phyloP scores from a whole-genome alignment of 2,797 vertebrate species.

The Mallotus villosus region DNA sequence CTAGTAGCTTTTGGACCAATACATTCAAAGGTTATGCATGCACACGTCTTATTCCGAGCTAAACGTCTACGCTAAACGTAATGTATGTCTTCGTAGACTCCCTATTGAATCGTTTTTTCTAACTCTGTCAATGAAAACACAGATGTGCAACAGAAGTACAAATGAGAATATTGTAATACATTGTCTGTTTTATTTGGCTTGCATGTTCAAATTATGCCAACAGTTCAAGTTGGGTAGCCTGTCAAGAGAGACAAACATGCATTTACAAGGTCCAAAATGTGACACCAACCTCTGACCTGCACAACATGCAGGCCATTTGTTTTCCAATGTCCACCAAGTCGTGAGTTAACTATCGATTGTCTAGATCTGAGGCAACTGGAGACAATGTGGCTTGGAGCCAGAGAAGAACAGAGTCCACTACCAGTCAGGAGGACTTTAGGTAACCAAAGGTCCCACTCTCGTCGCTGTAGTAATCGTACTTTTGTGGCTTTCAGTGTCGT shows the following conservation, averaged over 20 bases:
- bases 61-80: no score
- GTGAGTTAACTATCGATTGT: slow-evolving; percentile 68
- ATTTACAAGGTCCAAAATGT: no score
- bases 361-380: slow-evolving; percentile 77
- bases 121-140: no score
- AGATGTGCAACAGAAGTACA: no score
- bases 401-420: slow-evolving; percentile 77
- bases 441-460: slow-evolving; percentile 64
- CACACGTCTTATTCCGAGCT: neutral
- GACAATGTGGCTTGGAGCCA: slow-evolving; percentile 77
- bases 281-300: neutral
- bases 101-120: no score
- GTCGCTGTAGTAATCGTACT: slow-evolving; percentile 52
- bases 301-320: neutral
- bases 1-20: neutral
- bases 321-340: slow-evolving; percentile 36
- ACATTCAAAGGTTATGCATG: neutral
- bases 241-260: no score
- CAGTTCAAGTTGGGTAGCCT: no score
- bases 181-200: no score
- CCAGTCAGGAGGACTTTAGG: slow-evolving; percentile 83
- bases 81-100: no score
- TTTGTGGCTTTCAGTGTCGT: slow-evolving; percentile 61
- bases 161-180: no score
- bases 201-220: no score